phyloP scores from a whole-genome alignment of 1,140 invertebrate species.

The Diachasma alloeum region DNA sequence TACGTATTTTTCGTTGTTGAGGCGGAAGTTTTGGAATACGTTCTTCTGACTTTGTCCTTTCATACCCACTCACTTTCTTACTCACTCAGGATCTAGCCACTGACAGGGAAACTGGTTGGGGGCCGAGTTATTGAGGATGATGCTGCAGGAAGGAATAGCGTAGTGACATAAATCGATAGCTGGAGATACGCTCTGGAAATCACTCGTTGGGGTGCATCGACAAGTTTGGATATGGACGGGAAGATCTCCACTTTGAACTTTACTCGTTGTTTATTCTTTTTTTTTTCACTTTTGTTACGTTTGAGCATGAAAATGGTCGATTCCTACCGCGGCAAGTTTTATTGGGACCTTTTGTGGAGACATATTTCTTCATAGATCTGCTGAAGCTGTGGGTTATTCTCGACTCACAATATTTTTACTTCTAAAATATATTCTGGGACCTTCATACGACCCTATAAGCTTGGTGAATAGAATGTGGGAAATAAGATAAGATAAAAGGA shows the following conservation, averaged over 20 bases:
- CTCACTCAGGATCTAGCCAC: background rate
- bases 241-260: slow-evolving; percentile 6
- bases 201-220: background rate
- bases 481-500: too few species aligned
- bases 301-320: slow-evolving; percentile 16
- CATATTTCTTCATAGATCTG: slow-evolving; percentile 10
- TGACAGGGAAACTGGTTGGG: background rate
- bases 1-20: background rate
- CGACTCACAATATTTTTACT: too few species aligned
- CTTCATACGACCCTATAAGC: too few species aligned
- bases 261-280: background rate
- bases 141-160: slow-evolving; percentile 7
- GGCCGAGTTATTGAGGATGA: background rate
- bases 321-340: slow-evolving; percentile 23
- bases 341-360: background rate
- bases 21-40: slow-evolving; percentile 20
- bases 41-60: slow-evolving; percentile 10
- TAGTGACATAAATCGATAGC: background rate
- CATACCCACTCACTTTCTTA: background rate
- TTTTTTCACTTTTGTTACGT: background rate
- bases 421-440: too few species aligned
- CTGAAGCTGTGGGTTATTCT: background rate
- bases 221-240: background rate
- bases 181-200: background rate
- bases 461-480: too few species aligned